Conservation (phyloP, 2,797 vertebrate genomes). For the Loriculus beryllinus region DNA sequence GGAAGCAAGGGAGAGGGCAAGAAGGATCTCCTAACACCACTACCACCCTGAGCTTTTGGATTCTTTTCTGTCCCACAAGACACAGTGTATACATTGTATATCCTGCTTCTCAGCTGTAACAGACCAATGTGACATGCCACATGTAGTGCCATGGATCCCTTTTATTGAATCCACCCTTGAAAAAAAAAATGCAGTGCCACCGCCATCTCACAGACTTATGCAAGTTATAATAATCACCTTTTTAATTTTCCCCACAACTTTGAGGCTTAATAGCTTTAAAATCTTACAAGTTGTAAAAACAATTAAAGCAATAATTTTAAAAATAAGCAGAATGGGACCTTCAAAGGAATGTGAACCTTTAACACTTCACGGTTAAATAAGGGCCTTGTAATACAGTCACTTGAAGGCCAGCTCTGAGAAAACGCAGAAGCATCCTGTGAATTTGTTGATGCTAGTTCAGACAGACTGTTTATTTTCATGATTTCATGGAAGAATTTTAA, state of each 20-base stretch:
- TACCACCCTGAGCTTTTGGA: neutral
- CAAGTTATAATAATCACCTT: slow-evolving; percentile 66
- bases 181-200: neutral
- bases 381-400: slow-evolving; percentile 70
- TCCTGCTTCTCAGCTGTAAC: slow-evolving; percentile 31
- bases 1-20: neutral
- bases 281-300: slow-evolving; percentile 83
- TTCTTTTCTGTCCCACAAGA: slow-evolving; percentile 34
- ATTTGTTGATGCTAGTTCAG: slow-evolving; percentile 89
- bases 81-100: neutral
- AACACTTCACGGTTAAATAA: slow-evolving; percentile 84
- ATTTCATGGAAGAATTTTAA: slow-evolving; percentile 96
- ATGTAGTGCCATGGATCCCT: neutral
- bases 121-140: slow-evolving; percentile 17
- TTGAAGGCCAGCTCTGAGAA: slow-evolving; percentile 81
- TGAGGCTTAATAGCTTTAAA: slow-evolving; percentile 86
- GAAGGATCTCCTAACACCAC: neutral
- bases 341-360: slow-evolving; percentile 82
- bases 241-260: slow-evolving; percentile 77
- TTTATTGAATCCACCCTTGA: slow-evolving; percentile 6
- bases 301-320: slow-evolving; percentile 82
- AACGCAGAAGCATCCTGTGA: slow-evolving; percentile 87
- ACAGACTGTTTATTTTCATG: slow-evolving; percentile 98
- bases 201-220: slow-evolving; percentile 18
- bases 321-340: slow-evolving; percentile 76